Conservation (phyloP, 2,888 invertebrate genomes). For the Myathropa florea region DNA sequence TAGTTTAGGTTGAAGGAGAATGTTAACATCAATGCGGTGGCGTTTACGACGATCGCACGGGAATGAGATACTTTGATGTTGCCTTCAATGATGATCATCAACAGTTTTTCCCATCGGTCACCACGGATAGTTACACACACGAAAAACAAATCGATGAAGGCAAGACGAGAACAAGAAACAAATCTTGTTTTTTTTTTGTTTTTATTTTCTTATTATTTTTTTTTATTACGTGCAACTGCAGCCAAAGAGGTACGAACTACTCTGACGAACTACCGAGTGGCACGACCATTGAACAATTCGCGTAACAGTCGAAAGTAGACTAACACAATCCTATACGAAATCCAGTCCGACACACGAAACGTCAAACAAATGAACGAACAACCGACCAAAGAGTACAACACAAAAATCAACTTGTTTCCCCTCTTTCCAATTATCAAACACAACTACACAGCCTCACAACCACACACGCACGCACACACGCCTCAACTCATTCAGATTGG, state of each 20-base stretch:
- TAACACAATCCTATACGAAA: constrained; percentile 79
- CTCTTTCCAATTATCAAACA: constrained; percentile 70
- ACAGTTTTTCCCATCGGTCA: constrained; percentile 27
- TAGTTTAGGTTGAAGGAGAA: constrained; percentile 23
- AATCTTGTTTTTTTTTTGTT: neutral
- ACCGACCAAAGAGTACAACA: constrained; percentile 65
- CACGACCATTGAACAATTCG: constrained; percentile 79
- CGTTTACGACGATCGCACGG: constrained; percentile 32
- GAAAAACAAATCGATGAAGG: constrained; percentile 32
- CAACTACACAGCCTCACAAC: constrained; percentile 67
- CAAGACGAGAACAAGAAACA: constrained; percentile 9
- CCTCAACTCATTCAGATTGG: neutral
- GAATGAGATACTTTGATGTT: constrained; percentile 38
- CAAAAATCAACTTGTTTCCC: constrained; percentile 67
- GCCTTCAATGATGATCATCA: constrained; percentile 25
- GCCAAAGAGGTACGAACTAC: constrained; percentile 36
- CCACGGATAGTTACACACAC: constrained; percentile 22
- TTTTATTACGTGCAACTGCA: constrained; percentile 7
- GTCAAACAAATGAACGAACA: constrained; percentile 72
- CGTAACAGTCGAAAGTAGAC: constrained; percentile 81
- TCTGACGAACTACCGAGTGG: constrained; percentile 71
- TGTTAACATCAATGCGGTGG: constrained; percentile 32
- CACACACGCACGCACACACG: constrained; percentile 1
- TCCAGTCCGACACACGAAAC: constrained; percentile 77
- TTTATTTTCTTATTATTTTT: constrained; percentile 8